Conservation (phyloP, 2,113 vertebrate species). For the Alethe castanea region DNA sequence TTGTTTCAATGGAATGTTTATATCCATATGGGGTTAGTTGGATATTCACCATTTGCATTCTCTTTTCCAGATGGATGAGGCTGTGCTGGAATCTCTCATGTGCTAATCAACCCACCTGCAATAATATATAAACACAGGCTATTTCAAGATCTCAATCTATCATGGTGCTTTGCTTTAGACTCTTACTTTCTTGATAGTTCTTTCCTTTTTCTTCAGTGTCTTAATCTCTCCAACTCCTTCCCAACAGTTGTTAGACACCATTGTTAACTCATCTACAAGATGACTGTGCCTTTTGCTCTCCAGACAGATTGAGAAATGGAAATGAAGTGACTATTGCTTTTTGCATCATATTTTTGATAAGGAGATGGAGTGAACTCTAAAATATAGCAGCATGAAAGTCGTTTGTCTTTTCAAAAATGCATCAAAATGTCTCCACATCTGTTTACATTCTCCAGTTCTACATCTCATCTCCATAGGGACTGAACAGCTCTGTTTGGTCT, state of each 20-base stretch:
- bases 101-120: background rate
- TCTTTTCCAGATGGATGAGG: background rate
- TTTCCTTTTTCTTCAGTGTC: background rate
- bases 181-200: background rate
- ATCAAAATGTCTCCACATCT: constrained; percentile 38
- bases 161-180: background rate
- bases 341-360: constrained; percentile 14
- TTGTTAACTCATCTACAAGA: background rate
- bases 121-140: background rate
- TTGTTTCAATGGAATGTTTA: background rate
- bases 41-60: background rate
- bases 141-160: background rate
- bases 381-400: background rate
- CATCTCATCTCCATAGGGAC: constrained; percentile 30
- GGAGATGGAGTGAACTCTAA: background rate
- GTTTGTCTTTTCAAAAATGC: constrained; percentile 29
- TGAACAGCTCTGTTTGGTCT: constrained; percentile 16
- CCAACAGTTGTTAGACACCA: background rate
- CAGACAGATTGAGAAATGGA: constrained; percentile 24
- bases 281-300: background rate
- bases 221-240: background rate
- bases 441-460: constrained; percentile 48
- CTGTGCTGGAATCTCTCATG: background rate
- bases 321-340: constrained; percentile 32
- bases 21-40: background rate